Base-by-base conservation (phyloP, 2,797 vertebrate genomes). In the Schizothorax lantsangensis region DNA sequence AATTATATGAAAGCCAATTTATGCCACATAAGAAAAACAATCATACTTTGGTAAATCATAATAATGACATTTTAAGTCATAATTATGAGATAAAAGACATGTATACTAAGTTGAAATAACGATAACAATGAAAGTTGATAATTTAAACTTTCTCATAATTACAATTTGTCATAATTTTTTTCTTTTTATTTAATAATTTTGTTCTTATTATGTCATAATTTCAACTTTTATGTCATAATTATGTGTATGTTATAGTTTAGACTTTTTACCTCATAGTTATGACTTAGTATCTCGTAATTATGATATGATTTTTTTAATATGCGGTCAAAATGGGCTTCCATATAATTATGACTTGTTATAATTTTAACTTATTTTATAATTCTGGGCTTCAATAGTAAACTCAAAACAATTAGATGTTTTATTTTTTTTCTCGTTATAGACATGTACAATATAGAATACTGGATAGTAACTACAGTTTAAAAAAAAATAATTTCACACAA, bases 401-500 rank as follows among this genome's bases (percentile, higher is more conserved):
- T 12, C 6, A 17, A 74, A 74, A 49, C 15, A 15, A 26, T 73
- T 12, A 15, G 38, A 14, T 0, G 7, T 40, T 40, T 40, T 40
- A 6, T 0, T 72, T n/a, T 45, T 45, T 23, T 7, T n/a, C 6
- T 73, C 6, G 1, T 30, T 74, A 17, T 2, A 30, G 7, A 26
- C n/a, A 9, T 73, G 40, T 47, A 9, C 7, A 14, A 8, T 14
- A 72, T 47, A 26, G n/a, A 73, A 26, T 26, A 26, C n/a, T 72
- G 5, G 12, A 14, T n/a, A 14, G 69, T 10, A 2, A 43, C 38
- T 72, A 23, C 40, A 43, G 23, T 43, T 49, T 2, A 4, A 43
- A 9, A 49, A 40, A 23, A 1, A 1, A 11, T 5, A 0, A 12
- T 71, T 45, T 17, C 40, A 26, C 12, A 3, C 0, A 2, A 1